Evolutionary conservation across 2,797 vertebrate genomes (phyloP).

Genomic region (Leptatherina wallacei): DNA sequence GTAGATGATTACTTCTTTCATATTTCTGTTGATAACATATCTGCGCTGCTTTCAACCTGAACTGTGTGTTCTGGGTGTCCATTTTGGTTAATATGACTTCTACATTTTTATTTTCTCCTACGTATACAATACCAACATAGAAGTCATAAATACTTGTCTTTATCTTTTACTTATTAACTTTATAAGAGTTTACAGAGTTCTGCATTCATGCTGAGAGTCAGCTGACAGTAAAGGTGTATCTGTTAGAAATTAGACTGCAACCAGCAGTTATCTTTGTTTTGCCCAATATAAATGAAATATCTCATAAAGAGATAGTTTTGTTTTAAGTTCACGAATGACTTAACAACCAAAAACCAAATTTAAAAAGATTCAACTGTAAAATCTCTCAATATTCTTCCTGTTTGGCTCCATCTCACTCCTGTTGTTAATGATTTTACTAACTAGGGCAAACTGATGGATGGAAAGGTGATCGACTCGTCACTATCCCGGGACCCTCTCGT

Average conservation of each 20-base stretch:
- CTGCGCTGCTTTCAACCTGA: too few species aligned
- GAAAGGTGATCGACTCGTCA: slow-evolving; percentile 92
- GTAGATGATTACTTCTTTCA: too few species aligned
- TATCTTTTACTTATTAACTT: neutral
- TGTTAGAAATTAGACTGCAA: neutral
- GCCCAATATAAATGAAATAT: neutral
- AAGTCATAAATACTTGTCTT: neutral
- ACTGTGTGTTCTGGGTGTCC: too few species aligned
- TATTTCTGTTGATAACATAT: too few species aligned
- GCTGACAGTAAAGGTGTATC: neutral
- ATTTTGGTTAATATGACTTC: neutral
- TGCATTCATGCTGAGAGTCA: neutral
- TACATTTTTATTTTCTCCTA: neutral
- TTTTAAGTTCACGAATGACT: neutral
- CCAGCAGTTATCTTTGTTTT: neutral
- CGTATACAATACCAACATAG: neutral
- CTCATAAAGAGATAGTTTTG: too few species aligned
- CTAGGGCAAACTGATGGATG: slow-evolving; percentile 92
- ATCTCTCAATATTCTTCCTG: neutral
- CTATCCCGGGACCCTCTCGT: slow-evolving; percentile 91
- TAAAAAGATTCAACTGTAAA: neutral
- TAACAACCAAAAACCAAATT: neutral
- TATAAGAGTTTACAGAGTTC: neutral
- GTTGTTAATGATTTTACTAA: slow-evolving; percentile 16
- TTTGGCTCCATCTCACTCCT: neutral